Percentiles rank a stretch among this genome's conserved stretches.
Evolutionary conservation across 2,797 vertebrate genomes (phyloP).

Genomic region (Lacerta bilineata): DNA sequence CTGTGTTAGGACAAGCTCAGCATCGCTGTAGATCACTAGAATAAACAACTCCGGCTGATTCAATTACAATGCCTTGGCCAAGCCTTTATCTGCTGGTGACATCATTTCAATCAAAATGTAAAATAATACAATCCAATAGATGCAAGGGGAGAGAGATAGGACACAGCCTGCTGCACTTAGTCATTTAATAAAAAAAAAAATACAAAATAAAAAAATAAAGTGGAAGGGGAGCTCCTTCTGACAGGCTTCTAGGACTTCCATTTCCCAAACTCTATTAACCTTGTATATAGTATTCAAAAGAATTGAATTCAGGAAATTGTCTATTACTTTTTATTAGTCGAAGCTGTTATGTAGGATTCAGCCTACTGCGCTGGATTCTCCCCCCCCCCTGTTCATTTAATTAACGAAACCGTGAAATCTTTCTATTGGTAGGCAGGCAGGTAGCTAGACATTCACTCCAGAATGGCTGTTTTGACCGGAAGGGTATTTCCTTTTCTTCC

Average conservation of each 20-base stretch:
- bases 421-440: conserved; percentile 70
- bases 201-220: conserved; percentile 66
- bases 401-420: conserved; percentile 89
- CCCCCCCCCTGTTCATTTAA: conserved; percentile 89
- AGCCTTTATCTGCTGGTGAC: conserved; percentile 95
- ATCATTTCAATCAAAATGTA: conserved; percentile 99
- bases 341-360: conserved; percentile 78
- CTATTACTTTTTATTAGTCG: conserved; percentile 85
- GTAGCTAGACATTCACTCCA: conserved; percentile 61
- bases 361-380: conserved; percentile 74
- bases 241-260: conserved; percentile 90
- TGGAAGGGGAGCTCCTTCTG: conserved; percentile 85
- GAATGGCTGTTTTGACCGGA: conserved; percentile 61
- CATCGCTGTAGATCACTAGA: conserved; percentile 92
- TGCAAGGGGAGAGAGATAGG: conserved; percentile 92
- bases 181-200: conserved; percentile 87
- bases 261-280: conserved; percentile 94
- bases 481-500: conserved; percentile 56
- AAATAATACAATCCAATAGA: conserved; percentile 99
- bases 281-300: conserved; percentile 91
- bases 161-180: conserved; percentile 95
- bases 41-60: conserved; percentile 97
- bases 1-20: conserved; percentile 92
- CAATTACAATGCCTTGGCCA: conserved; percentile 93
- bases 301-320: conserved; percentile 85